Percentiles rank a stretch among this genome's conserved stretches.
Evolutionary conservation across 2,888 invertebrate species (phyloP).

Genomic region (Synergus gifuensis): DNA sequence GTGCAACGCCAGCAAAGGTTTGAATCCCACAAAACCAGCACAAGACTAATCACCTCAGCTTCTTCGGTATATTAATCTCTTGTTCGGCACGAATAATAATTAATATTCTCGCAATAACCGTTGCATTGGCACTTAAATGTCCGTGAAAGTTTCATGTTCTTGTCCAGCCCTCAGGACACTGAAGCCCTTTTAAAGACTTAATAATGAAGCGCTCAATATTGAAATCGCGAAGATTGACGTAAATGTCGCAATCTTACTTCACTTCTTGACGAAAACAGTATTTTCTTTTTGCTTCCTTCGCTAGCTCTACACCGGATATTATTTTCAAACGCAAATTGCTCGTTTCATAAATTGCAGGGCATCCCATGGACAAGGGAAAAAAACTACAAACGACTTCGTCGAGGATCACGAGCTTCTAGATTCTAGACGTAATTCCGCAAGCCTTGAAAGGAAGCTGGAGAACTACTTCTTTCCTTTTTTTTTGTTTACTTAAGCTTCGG

Average conservation of each 20-base stretch:
- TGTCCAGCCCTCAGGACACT: background rate
- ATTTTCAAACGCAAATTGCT: constrained; percentile 26
- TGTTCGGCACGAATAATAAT: constrained; percentile 13
- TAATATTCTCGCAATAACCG: background rate
- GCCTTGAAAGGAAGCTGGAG: background rate
- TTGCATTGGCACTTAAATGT: background rate
- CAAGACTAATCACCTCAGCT: constrained; percentile 22
- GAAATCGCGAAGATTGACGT: constrained; percentile 11
- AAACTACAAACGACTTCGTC: constrained; percentile 28
- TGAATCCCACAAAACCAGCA: constrained; percentile 33
- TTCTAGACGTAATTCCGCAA: constrained; percentile 14
- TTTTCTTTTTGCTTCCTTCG: constrained; percentile 41
- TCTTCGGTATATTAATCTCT: constrained; percentile 10
- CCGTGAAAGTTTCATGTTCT: background rate
- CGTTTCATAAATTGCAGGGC: constrained; percentile 29
- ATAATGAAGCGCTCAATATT: background rate
- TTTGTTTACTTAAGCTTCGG: constrained; percentile 12
- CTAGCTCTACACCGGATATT: constrained; percentile 43
- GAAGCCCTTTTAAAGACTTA: background rate
- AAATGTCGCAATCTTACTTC: background rate
- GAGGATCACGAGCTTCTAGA: constrained; percentile 32
- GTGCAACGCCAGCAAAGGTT: constrained; percentile 1
- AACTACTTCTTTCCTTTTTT: constrained; percentile 24
- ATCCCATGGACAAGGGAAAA: constrained; percentile 4
- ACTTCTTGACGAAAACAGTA: constrained; percentile 44